Base-by-base conservation (phyloP, 92 coral and sea anemone genomes). In the Phenganax subtilis region DNA sequence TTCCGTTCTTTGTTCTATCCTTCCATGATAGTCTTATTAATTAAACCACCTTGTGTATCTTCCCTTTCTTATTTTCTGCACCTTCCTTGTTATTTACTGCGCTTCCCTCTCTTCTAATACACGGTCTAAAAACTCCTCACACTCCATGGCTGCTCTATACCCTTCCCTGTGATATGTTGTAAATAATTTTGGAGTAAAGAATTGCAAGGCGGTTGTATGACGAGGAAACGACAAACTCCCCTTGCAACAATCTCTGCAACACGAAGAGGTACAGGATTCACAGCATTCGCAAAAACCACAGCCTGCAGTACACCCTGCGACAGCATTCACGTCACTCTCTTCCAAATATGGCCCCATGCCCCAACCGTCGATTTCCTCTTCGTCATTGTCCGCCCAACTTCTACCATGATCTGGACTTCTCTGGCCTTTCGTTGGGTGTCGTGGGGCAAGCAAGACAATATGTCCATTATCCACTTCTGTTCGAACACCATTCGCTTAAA, bases 111-210 rank as follows among this genome's bases (percentile, higher is more conserved):
- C 47, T 1, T 37, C 5, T 37, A 37, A 2, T 5, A 37, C 47
- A 37, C 47, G 6, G 0, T 6, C 31, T 37, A 68, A 16, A 77
- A 60, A 57, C 28, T 54, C 71, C 25, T 64, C 8, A 58, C 69
- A 71, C 47, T 93, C 97, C 80, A 87, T 71, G 85, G 96, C 87
- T 76, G 93, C 92, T 81, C 90, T 89, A 73, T 93, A 93, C 71
- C 97, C 97, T 64, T 93, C 97, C 78, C 97, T 76, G 78, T 93
- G 96, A 65, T 93, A 93, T 9, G 92, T 87, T 14, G 85, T 80
- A 71, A 88, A 91, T 88, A 89, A 85, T 69, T 88, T 65, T 8
- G 96, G 88, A 2, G 97, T 93, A 81, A 82, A 86, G 55, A 89
- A 87, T 66, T 93, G 97, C 61, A 91, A 89, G 64, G 85, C 82